These are phyloP conservation scores for Platanista minor DNA, from an alignment of 2,113 vertebrate species.

Conservation along the genomic window DNA sequence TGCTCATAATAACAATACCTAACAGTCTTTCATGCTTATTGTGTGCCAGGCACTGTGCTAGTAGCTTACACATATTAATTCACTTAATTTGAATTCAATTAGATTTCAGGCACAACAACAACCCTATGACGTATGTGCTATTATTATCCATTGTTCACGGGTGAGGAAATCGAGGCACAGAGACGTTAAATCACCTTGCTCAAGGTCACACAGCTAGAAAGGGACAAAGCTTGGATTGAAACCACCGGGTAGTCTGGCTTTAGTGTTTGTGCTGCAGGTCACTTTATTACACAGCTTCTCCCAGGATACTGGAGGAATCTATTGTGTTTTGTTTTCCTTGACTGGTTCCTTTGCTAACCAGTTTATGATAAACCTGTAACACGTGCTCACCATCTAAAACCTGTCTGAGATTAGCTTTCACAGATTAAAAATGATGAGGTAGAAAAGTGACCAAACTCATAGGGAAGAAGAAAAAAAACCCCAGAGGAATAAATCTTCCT, in stretches of 20 bases:
- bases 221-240: background rate
- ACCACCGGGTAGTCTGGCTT: background rate
- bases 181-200: background rate
- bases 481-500: background rate
- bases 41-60: background rate
- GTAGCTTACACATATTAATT: background rate
- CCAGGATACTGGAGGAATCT: background rate
- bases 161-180: background rate
- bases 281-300: background rate
- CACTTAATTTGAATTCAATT: background rate
- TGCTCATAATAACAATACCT: background rate
- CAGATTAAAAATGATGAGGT: background rate
- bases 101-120: background rate
- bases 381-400: background rate
- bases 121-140: background rate
- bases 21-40: background rate
- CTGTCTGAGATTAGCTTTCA: background rate
- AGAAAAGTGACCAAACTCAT: background rate
- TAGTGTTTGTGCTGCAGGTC: background rate
- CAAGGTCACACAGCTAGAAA: background rate
- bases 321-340: background rate
- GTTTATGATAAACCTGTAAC: constrained; percentile 2
- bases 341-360: background rate
- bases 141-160: background rate
- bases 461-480: background rate